Percentiles rank a stretch among this genome's conserved stretches.
Conservation (phyloP, 2,797 vertebrate genomes). For the Ptychadena robeensis region DNA sequence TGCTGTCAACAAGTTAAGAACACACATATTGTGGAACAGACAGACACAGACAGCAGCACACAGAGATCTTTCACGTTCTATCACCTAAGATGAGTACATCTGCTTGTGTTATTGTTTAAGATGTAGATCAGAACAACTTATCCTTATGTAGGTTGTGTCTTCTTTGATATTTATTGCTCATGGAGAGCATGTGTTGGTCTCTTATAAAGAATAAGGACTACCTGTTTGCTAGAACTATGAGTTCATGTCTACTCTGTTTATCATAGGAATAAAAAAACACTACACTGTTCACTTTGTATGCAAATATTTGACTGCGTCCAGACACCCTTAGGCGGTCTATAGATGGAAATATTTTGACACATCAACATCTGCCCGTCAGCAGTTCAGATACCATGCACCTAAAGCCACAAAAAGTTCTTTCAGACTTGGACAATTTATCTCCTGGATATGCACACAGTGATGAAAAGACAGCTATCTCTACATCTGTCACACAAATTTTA, state of each 20-base stretch:
- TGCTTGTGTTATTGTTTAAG: conserved; percentile 40
- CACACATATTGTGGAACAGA: conserved; percentile 57
- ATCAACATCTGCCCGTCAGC: background rate
- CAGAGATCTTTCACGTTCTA: conserved; percentile 40
- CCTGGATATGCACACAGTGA: background rate
- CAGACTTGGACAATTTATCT: background rate
- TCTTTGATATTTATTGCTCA: background rate
- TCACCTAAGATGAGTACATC: conserved; percentile 45
- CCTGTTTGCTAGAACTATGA: too few species aligned
- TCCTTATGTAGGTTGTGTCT: conserved; percentile 1
- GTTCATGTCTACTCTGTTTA: too few species aligned
- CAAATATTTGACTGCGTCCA: background rate
- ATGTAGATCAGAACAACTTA: conserved; percentile 7
- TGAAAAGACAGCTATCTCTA: too few species aligned
- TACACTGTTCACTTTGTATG: too few species aligned
- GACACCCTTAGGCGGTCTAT: too few species aligned
- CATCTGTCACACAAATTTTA: background rate
- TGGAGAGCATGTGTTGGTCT: background rate
- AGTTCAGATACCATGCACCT: background rate
- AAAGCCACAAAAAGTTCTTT: background rate
- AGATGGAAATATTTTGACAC: too few species aligned
- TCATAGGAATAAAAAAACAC: too few species aligned
- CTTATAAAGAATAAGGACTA: too few species aligned
- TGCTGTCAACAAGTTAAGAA: conserved; percentile 59
- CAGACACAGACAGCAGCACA: conserved; percentile 28